Base-by-base conservation (phyloP, 2,797 vertebrate genomes). In the Cercopithecus mitis region DNA sequence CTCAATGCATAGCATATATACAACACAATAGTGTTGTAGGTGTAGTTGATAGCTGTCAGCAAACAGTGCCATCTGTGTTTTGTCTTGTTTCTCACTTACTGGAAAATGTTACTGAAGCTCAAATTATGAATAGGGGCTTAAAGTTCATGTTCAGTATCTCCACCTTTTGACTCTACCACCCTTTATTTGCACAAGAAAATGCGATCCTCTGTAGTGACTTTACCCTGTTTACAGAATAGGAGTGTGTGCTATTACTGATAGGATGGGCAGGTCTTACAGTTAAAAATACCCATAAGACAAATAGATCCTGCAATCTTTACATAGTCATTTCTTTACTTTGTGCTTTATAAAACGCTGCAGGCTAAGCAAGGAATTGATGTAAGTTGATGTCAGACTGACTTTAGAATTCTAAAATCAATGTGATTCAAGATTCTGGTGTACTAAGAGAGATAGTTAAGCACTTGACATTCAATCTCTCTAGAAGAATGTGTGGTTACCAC, bases 391-490 rank as follows among this genome's bases (percentile, higher is more conserved):
- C 79, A 73, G 22, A n/a, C 58, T 92, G 67, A 43, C 50, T 91
- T 94, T 72, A 95, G 67, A 86, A 88, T 82, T 55, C 27, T 73
- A 82, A 82, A 94, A 93, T 22, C 58, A 85, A 2, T 96, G 79
- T 88, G 61, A 87, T 52, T 95, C 58, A 94, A 90, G 90, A 83
- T 61, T 82, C 7, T 1, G n/a, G 15, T 47, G 27, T 90, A 14
- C 22, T 58, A 70, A 36, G 79, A 64, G 70, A 96, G 52, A 47
- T 5, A 73, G 88, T 76, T 80, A 58, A 45, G 41, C 91, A 33
- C 95, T 95, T 95, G 96, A 96, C 92, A 90, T 96, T 70, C 95
- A 88, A 97, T 97, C 90, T 96, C 64, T 41, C 47, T 30, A 90
- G 94, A 82, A 95, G 95, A 97, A 94, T 90, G 88, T 87, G 88